Conservation (phyloP, 1,140 invertebrate species). For the Meloidogyne chitwoodi region DNA sequence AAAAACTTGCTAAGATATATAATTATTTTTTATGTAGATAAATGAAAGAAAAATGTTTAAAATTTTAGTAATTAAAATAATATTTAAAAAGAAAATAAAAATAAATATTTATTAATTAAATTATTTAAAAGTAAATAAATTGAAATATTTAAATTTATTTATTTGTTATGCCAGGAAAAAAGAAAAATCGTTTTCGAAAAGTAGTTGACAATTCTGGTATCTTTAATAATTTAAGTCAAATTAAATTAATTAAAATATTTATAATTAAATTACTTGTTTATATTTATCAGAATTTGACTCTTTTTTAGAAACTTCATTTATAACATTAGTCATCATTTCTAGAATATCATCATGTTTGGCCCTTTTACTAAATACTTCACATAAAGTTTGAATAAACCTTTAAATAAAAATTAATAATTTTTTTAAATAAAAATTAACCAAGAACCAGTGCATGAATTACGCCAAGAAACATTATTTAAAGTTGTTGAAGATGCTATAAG, state of each 20-base stretch:
- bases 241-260: background rate
- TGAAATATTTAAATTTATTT: background rate
- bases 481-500: slow-evolving; percentile 69
- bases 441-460: slow-evolving; percentile 68
- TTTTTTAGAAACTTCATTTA: background rate
- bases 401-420: slow-evolving; percentile 68
- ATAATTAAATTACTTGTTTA: background rate
- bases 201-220: background rate
- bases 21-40: too few relatives aligned
- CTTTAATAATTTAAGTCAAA: background rate
- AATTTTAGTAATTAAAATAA: too few relatives aligned
- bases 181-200: background rate
- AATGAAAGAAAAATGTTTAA: too few relatives aligned
- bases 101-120: too few relatives aligned
- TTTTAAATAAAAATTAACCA: slow-evolving; percentile 74
- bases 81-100: too few relatives aligned
- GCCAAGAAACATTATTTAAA: slow-evolving; percentile 68
- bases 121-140: background rate
- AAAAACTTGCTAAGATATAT: too few relatives aligned
- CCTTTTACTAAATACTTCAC: slow-evolving; percentile 11
- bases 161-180: background rate
- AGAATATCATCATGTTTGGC: background rate
- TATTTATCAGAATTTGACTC: background rate
- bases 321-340: background rate
- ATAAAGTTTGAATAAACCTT: slow-evolving; percentile 8